Percentiles rank a stretch among this genome's conserved stretches.
Conservation (phyloP, 37 sponge, comb jelly and placozoan species). For the Spongia lamella region DNA sequence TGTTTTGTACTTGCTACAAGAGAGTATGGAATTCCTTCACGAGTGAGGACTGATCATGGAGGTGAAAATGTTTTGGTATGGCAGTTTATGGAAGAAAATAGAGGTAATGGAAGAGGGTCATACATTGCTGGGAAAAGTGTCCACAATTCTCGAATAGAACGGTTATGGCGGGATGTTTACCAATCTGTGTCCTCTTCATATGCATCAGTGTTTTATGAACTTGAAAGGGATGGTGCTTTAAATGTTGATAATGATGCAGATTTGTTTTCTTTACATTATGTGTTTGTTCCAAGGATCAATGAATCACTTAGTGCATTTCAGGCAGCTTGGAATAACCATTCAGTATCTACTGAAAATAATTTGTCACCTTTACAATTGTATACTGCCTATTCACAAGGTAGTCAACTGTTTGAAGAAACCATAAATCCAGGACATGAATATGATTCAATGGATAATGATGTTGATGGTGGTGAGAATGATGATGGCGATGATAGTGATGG, state of each 20-base stretch:
- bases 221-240: neutral
- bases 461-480: no score
- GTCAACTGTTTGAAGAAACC: no score
- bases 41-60: slow-evolving; percentile 30
- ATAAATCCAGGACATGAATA: no score
- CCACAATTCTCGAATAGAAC: slow-evolving; percentile 38
- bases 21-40: slow-evolving; percentile 34
- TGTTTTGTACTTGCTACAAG: neutral
- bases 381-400: neutral
- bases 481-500: no score
- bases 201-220: neutral
- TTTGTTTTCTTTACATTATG: slow-evolving; percentile 1
- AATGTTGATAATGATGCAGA: slow-evolving; percentile 12
- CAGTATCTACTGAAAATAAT: slow-evolving; percentile 15
- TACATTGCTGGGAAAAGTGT: slow-evolving; percentile 37
- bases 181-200: neutral
- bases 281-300: slow-evolving; percentile 12
- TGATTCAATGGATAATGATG: no score
- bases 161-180: slow-evolving; percentile 39
- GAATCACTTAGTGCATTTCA: neutral
- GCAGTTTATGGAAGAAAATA: slow-evolving; percentile 10
- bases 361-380: neutral
- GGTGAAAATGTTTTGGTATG: slow-evolving; percentile 38
- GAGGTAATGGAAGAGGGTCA: slow-evolving; percentile 16
- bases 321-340: slow-evolving; percentile 14